These are phyloP conservation scores for Osmerus mordax DNA, from an alignment of 2,113 vertebrate species.

Conservation along the genomic window DNA sequence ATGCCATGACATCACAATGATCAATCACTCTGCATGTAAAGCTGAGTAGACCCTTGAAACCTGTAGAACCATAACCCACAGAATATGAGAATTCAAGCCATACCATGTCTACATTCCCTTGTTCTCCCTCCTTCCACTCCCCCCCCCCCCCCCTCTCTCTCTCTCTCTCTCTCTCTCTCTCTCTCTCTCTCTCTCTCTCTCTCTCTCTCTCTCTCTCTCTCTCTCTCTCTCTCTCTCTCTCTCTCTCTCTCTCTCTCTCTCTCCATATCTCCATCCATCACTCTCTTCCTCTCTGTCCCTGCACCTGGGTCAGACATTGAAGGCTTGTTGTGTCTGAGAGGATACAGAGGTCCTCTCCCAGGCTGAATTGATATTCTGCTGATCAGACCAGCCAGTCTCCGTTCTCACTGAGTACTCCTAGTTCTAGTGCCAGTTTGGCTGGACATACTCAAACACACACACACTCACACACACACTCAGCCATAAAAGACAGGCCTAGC, in stretches of 20 bases:
- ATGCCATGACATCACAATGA: conserved; percentile 38
- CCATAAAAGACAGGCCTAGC: conserved; percentile 25
- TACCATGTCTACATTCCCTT: not conserved
- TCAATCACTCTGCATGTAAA: conserved; percentile 19
- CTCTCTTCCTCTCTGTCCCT: conserved; percentile 3
- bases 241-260: not conserved
- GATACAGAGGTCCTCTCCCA: conserved; percentile 6
- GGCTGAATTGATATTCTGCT: conserved; percentile 47
- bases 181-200: not conserved
- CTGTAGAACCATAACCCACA: not conserved
- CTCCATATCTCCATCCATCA: not conserved
- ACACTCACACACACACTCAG: not conserved
- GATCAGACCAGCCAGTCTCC: conserved; percentile 22
- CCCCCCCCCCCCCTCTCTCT: not conserved
- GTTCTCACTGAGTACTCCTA: conserved; percentile 8
- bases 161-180: not conserved
- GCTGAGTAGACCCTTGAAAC: not conserved
- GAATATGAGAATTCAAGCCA: not conserved
- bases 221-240: not conserved
- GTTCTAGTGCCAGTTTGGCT: conserved; percentile 13
- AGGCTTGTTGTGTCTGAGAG: conserved; percentile 1
- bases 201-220: not conserved
- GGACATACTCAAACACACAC: conserved; percentile 13
- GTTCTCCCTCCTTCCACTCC: not conserved
- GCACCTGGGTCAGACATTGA: conserved; percentile 39